phyloP scores from a whole-genome alignment of 2,797 vertebrate species.

The Pteropus rufus region DNA sequence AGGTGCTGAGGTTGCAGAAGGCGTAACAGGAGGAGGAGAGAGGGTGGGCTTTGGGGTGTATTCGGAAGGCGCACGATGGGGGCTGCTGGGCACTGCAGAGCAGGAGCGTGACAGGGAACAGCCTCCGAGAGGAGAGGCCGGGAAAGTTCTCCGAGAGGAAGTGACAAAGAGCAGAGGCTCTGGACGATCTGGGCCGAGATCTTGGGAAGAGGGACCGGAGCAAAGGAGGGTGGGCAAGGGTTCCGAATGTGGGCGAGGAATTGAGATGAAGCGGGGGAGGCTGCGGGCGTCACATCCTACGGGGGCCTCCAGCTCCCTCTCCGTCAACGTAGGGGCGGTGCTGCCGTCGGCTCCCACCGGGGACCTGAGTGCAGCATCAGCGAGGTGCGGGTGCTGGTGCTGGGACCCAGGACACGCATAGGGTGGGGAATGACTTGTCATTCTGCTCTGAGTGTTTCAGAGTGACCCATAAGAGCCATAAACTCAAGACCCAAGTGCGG shows the following conservation, averaged over 20 bases:
- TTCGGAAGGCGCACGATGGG: too few relatives aligned
- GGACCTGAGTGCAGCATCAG: background rate
- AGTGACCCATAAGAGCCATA: background rate
- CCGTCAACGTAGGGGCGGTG: too few relatives aligned
- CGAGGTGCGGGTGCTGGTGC: too few relatives aligned
- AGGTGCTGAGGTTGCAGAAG: background rate
- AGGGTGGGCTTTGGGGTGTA: too few relatives aligned
- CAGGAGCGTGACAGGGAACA: background rate
- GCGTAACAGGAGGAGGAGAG: background rate
- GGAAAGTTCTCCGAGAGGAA: too few relatives aligned
- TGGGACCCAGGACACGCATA: background rate
- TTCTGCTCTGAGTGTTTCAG: background rate
- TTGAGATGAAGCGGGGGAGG: background rate
- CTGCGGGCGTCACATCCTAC: background rate
- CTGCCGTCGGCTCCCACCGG: rapidly evolving
- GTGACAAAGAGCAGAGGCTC: background rate
- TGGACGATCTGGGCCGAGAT: rapidly evolving
- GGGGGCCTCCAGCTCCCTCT: background rate
- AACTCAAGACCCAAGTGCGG: background rate
- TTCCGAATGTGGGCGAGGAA: background rate
- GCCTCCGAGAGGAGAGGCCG: too few relatives aligned
- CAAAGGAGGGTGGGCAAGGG: background rate
- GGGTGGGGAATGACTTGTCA: background rate
- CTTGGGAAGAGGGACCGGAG: too few relatives aligned
- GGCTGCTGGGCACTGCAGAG: background rate